Base-by-base conservation (phyloP, 2,888 invertebrate genomes). In the Creontiades dilutus region DNA sequence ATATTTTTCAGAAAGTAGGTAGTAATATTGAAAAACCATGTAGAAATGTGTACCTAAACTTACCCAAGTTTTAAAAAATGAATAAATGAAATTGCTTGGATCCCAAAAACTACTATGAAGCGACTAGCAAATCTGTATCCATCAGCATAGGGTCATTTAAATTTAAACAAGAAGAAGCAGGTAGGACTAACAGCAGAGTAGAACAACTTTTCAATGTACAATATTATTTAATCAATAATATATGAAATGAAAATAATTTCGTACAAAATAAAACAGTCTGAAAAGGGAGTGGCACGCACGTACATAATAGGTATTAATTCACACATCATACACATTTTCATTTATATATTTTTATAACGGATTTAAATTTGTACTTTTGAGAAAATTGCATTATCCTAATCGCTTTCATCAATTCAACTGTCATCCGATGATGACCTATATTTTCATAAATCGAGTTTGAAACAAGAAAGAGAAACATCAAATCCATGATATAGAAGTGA, bases 221-320 rank as follows among this genome's bases (percentile, higher is more conserved):
- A 88, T 88, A 88, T 78, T 88, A 76, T 88, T 86, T 86, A 86
- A 86, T 86, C 75, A 86, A 68, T 86, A 86, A 86, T 86, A 86
- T 85, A 68, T 78, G 88, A 88, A 88, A 88, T 88, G 78, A 88
- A 88, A 88, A 88, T 88, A 78, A 78, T 78, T 88, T 88, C 88
- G 80, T 88, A 88, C 78, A 88, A 88, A 88, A 88, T 88, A 88
- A 88, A 88, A 88, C 88, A 88, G 88, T 88, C 88, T 88, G 88
- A 88, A 88, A 88, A 88, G 88, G 88, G 88, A 88, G 88, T 88
- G 88, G 88, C 88, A 88, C 88, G 78, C 88, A 88, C 80, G 52
- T 88, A 88, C 88, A 88, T 28, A 75, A 19, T 86, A 28, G 52
- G 16, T 48, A 46, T 46, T 37, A 68, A 48, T 88, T 28, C 76